Conservation (phyloP, 1,140 invertebrate genomes). For the Anadara kagoshimensis region DNA sequence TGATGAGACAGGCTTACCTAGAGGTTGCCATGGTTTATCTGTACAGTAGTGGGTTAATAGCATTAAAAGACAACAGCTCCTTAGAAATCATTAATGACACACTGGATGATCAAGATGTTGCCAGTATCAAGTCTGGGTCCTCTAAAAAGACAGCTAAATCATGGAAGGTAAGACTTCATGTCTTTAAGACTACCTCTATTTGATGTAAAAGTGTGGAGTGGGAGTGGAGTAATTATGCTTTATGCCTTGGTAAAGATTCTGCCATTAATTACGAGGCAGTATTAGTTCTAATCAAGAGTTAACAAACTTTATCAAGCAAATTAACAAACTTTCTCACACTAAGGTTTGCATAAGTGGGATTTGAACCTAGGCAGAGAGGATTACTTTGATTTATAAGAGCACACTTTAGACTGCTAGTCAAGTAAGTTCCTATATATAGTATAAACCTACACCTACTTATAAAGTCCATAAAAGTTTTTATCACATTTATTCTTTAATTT, state of each 20-base stretch:
- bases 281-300: too few species aligned
- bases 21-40: constrained; percentile 70
- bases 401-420: too few species aligned
- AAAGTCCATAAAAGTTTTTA: too few species aligned
- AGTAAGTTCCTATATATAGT: too few species aligned
- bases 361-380: too few species aligned
- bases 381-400: too few species aligned
- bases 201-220: neutral
- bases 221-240: neutral
- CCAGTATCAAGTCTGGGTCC: constrained; percentile 22
- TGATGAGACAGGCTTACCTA: constrained; percentile 70
- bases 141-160: constrained; percentile 27
- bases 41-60: constrained; percentile 55
- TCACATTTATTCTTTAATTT: too few species aligned
- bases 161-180: constrained; percentile 29
- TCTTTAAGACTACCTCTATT: neutral
- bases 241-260: too few species aligned
- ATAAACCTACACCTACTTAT: too few species aligned
- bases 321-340: neutral
- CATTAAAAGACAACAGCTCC: constrained; percentile 45
- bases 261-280: too few species aligned
- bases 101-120: constrained; percentile 2
- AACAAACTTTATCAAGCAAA: too few species aligned
- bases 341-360: too few species aligned
- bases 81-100: constrained; percentile 32